Base-by-base conservation (phyloP, 1,140 invertebrate genomes). In the Orius insidiosus region DNA sequence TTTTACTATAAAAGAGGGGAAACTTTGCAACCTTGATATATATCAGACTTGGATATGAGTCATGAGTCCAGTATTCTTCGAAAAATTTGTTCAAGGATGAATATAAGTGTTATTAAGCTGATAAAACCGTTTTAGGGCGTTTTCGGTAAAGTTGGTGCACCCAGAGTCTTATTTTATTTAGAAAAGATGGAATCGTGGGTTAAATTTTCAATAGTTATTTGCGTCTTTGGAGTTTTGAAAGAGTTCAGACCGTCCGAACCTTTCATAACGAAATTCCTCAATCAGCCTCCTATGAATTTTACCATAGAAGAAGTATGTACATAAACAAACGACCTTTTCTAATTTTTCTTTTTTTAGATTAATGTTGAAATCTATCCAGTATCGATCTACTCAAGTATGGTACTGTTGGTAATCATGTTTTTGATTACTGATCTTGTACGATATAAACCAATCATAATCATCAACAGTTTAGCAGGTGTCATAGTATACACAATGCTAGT, bases 401-500 rank as follows among this genome's bases (percentile, higher is more conserved):
- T 71, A 0, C 71, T 74, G 14, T 59, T 88, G 1, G 63, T 87
- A 8, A 55, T 85, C 0, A 69, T 86, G 7, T 86, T 92, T 58
- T n/a, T n/a, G n/a, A n/a, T n/a, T n/a, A n/a, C n/a, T n/a, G n/a
- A n/a, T n/a, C n/a, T n/a, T n/a, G n/a, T 86, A 31, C 63, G 81
- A 51, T 94, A 94, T 58, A 92, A 93, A 59, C 80, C 83, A 4
- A 65, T 92, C 0, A 84, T 94, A 19, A 69, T 92, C 18, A 57
- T 85, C 36, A 75, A 81, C 53, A 80, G 71, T 1, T 50, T 75
- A 9, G 67, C 70, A 45, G 83, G 79, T 11, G 71, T 85, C 18
- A 45, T 52, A 9, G 47, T 53, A 5, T 58, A 54, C 40, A 24
- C 43, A 1, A 49, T 55, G 31, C 45, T 59, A 3, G 36, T 55